These are phyloP conservation scores for Parnassius apollo DNA, from an alignment of 2,888 invertebrate species.

Conservation along the genomic window DNA sequence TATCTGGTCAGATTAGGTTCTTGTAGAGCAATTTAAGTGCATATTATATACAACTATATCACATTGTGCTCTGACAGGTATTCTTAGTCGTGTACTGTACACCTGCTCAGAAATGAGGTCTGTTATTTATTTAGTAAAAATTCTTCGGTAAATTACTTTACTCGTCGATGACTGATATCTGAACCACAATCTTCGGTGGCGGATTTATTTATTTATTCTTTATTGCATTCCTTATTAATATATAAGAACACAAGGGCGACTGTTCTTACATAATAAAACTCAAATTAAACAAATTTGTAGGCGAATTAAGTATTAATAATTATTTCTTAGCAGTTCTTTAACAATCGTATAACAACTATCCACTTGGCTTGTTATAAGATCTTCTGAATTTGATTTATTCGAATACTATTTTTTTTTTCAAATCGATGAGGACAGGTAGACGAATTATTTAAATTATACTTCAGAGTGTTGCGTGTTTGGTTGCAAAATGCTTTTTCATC, in stretches of 20 bases:
- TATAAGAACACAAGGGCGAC: neutral
- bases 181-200: slow-evolving; percentile 25
- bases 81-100: slow-evolving; percentile 41
- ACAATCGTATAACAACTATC: neutral
- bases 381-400: slow-evolving; percentile 50
- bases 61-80: slow-evolving; percentile 4
- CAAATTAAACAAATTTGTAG: slow-evolving; percentile 10
- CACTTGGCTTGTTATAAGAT: too few species aligned
- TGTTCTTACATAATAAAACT: slow-evolving; percentile 22
- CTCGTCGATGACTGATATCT: slow-evolving; percentile 24
- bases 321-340: neutral
- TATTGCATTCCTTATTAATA: too few species aligned
- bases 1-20: slow-evolving; percentile 31
- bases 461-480: slow-evolving; percentile 59
- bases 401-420: slow-evolving; percentile 58
- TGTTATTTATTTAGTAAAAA: slow-evolving; percentile 46
- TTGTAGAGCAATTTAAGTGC: slow-evolving; percentile 54
- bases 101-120: slow-evolving; percentile 46
- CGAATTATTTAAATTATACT: slow-evolving; percentile 68
- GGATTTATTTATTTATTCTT: slow-evolving; percentile 2
- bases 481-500: slow-evolving; percentile 70
- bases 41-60: neutral
- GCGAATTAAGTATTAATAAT: slow-evolving; percentile 4
- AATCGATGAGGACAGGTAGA: slow-evolving; percentile 61
- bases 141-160: slow-evolving; percentile 24